Evolutionary conservation across 2,797 vertebrate species (phyloP), one percentile per base, ranked within the genome.

Genomic region (Danio kyathit): DNA sequence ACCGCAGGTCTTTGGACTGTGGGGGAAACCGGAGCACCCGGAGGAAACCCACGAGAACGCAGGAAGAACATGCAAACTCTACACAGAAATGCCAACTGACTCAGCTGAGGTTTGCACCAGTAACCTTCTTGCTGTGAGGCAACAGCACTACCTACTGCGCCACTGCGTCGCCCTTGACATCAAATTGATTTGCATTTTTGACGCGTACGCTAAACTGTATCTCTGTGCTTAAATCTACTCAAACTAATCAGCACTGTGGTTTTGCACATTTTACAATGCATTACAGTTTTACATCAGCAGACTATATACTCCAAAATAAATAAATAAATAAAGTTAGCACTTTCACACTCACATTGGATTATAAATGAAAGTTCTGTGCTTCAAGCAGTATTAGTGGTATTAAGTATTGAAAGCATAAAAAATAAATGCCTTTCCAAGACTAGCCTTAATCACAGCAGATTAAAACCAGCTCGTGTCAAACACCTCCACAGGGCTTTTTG

Each of bases 401-500:
- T 44, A 44, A 40, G 8, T 73, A 60, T 57, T 44, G 7, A 57
- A 21, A 6, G 6, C 14, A 46, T 74, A 16, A 29, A n/a, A 54
- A 41, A 49, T 74, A 9, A 38, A 74, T 41, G 38, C 63, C 21
- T 7, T 51, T 67, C 61, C 10, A 46, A 46, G 66, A 29, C 29
- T 29, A 29, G 41, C 51, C 54, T 57, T 64, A 52, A 60, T 75
- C 49, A 46, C 40, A 67, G 16, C 57, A 49, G 61, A 77, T 77
- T 74, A 74, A 74, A 71, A 78, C 51, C 51, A 64, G 48, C 61
- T 70, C 40, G 43, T 10, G 63, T 67, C 52, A 46, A 65, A 60
- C 78, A 71, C 19, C 67, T 81, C 67, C 69, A 49, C 17, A 54
- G 79, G 74, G 60, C 46, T 77, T 80, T 85, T 82, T 83, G 52